phyloP scores from a whole-genome alignment of 2,113 vertebrate species.

The Menidia beryllina region DNA sequence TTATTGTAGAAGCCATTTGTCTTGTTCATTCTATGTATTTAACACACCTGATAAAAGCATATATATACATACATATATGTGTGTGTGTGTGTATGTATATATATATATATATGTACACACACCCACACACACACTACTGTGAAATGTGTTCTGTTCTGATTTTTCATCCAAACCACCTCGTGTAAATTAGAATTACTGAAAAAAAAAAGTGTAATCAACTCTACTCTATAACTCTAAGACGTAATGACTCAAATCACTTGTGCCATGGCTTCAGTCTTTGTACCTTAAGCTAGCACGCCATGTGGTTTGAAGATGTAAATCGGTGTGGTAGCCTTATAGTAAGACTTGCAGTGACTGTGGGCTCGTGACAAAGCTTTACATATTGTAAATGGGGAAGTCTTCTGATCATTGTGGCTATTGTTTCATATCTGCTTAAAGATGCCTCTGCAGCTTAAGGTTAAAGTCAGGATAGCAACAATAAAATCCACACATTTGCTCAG shows the following conservation, averaged over 20 bases:
- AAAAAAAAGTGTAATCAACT: conserved; percentile 34
- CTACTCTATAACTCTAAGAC: conserved; percentile 36
- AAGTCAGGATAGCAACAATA: conserved; percentile 29
- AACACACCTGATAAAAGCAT: conserved; percentile 71
- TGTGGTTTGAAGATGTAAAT: conserved; percentile 67
- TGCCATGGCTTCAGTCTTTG: conserved; percentile 47
- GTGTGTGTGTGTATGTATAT: no score
- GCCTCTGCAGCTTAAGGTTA: conserved; percentile 52
- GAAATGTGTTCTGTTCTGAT: conserved; percentile 76
- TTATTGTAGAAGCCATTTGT: conserved; percentile 74
- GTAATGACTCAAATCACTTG: conserved; percentile 8
- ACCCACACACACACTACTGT: conserved; percentile 77
- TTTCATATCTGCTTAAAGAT: conserved; percentile 54
- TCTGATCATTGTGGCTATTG: conserved; percentile 57
- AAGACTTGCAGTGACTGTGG: conserved; percentile 68
- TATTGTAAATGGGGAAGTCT: conserved; percentile 53
- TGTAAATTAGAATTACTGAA: conserved; percentile 62
- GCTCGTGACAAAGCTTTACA: conserved; percentile 70
- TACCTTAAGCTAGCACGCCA: conserved; percentile 54
- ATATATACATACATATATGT: no score
- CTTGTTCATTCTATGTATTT: conserved; percentile 76
- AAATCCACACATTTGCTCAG: conserved; percentile 73
- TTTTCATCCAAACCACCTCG: conserved; percentile 60
- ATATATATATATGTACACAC: conserved; percentile 39
- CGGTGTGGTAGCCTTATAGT: conserved; percentile 68